Base-by-base conservation (phyloP, 2,888 invertebrate genomes). In the Sycophila texana region DNA sequence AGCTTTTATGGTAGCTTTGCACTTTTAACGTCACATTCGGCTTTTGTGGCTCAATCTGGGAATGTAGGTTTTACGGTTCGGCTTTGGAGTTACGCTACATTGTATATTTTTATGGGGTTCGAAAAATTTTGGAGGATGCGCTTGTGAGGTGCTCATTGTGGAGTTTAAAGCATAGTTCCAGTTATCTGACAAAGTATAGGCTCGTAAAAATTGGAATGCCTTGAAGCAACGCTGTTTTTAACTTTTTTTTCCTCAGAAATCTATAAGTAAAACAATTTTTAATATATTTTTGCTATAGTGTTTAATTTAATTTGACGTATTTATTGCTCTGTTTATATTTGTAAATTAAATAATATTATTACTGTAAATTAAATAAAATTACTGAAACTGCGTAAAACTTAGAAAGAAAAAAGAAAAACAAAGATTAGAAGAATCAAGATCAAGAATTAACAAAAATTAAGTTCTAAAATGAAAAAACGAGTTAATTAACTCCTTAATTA, bases 21-120 rank as follows among this genome's bases (percentile, higher is more conserved):
- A 65, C 60, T 66, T 77, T 75, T 26, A 26, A 30, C 49, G 67
- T 63, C 66, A 73, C 30, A 66, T 55, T 55, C 30, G 26, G 73
- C 74, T 60, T 60, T 77, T 77, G 60, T 77, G 30, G 14, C 22
- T 53, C 20, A 39, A 13, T 30, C 60, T 57, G 13, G 12, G 71
- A 77, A 51, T n/a, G 26, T 30, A 20, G 55, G 49, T 26, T 77
- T 77, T 74, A 74, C 47, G 66, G n/a, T 70, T 49, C 73, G 47
- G 60, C 60, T 74, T 71, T 18, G 18, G 58, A 22, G 61, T 70
- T 39, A 60, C 63, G 66, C 60, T 71, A 71, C 77, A 74, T 81
- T 77, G 70, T 74, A 74, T 47, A 58, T 18, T 81, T 81, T 81
- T 81, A 81, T 63, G 74, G 51, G 57, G 74, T 77, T 81, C 71